A percentile compares a stretch with the other conserved stretches of the same genome.
Conservation (phyloP, 2,113 vertebrate genomes). For the Dasypus novemcinctus region DNA sequence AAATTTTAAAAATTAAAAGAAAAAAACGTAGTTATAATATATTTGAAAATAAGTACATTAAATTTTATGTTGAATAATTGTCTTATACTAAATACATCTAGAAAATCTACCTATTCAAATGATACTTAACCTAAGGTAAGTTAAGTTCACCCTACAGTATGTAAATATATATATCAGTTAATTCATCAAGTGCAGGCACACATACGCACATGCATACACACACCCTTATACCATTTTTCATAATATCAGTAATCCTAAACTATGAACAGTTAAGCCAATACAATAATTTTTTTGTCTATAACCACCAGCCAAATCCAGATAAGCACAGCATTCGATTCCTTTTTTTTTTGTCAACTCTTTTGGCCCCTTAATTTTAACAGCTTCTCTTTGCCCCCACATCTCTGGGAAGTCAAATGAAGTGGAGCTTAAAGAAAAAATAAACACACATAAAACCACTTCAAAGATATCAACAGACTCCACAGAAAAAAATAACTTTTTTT, state of each 20-base stretch:
- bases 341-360: background rate
- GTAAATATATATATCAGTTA: background rate
- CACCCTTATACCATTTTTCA: background rate
- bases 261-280: background rate
- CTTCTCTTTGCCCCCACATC: background rate
- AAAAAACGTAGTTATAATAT: slow-evolving; percentile 8
- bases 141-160: background rate
- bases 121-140: background rate
- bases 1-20: too few relatives aligned
- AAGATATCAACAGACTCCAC: slow-evolving; percentile 20
- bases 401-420: slow-evolving; percentile 33
- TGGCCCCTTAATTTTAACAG: background rate
- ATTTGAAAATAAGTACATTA: slow-evolving; percentile 34
- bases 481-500: slow-evolving; percentile 44
- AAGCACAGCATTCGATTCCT: background rate
- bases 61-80: background rate
- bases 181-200: background rate
- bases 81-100: background rate
- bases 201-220: background rate
- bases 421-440: background rate
- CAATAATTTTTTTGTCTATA: background rate
- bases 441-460: slow-evolving; percentile 27
- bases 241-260: background rate
- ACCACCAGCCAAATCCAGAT: background rate
- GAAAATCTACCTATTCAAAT: background rate